Percentiles rank a stretch among this genome's conserved stretches.
Conservation (phyloP, 2,113 vertebrate genomes). For the Ciconia stormi region DNA sequence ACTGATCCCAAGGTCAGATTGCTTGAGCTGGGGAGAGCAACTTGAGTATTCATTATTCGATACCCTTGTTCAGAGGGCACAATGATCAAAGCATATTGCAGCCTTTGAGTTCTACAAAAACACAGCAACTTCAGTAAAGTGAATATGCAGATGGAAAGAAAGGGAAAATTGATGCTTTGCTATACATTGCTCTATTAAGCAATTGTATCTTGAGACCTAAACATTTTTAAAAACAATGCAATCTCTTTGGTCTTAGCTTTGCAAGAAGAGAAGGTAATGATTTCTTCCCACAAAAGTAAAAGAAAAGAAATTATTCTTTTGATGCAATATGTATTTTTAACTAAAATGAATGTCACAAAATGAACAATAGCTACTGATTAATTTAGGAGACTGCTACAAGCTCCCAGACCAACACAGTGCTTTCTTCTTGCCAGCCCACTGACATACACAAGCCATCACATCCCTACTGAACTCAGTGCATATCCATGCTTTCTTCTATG, state of each 20-base stretch:
- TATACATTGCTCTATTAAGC: not conserved
- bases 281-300: not conserved
- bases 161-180: not conserved
- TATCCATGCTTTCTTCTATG: not conserved
- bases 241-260: not conserved
- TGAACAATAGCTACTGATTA: not conserved
- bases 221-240: not conserved
- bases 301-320: not conserved
- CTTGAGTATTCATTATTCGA: not conserved
- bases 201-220: not conserved
- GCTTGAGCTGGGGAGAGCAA: not conserved
- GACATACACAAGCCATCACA: not conserved
- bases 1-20: not conserved
- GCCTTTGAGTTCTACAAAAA: not conserved
- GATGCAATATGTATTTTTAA: not conserved
- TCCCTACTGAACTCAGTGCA: not conserved
- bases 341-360: not conserved
- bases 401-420: not conserved
- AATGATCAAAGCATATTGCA: not conserved
- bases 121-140: not conserved
- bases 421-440: not conserved
- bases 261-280: not conserved
- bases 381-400: not conserved
- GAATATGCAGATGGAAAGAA: not conserved
- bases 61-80: not conserved